Evolutionary conservation across 2,797 vertebrate genomes (phyloP).

Genomic region (Gymnothorax javanicus): DNA sequence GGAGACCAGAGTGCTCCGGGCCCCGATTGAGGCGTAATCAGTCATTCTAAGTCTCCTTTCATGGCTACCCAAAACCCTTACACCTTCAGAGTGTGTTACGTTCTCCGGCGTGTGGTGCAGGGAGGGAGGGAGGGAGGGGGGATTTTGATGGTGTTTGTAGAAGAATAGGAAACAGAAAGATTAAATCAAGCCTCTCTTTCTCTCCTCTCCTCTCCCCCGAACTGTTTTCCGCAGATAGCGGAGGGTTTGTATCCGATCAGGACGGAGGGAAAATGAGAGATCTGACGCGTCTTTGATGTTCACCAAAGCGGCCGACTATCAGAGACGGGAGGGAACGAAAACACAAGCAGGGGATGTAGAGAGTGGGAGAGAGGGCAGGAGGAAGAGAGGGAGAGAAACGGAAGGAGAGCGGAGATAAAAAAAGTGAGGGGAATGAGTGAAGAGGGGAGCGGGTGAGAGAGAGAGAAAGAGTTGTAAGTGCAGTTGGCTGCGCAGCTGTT

Average conservation of each 20-base stretch:
- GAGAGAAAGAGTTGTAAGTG: neutral
- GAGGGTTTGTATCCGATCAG: neutral
- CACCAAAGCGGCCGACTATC: conserved; percentile 4
- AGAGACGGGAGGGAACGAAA: neutral
- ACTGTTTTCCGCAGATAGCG: conserved; percentile 16
- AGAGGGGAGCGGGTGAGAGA: neutral
- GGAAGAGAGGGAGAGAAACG: neutral
- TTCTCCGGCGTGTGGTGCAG: neutral
- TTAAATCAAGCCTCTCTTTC: conserved; percentile 14
- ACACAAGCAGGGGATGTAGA: neutral
- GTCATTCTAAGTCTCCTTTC: neutral
- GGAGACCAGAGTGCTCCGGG: neutral
- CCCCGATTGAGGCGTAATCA: neutral
- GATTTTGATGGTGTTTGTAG: neutral
- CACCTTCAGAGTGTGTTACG: neutral
- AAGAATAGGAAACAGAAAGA: neutral
- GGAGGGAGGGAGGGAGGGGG: neutral
- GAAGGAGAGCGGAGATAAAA: neutral
- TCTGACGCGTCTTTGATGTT: neutral
- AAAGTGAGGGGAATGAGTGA: neutral
- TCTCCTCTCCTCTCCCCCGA: neutral
- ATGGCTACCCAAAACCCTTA: neutral
- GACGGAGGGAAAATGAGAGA: neutral
- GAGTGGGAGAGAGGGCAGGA: neutral
- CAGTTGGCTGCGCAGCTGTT: neutral